Evolutionary conservation across 2,113 vertebrate genomes (phyloP).

Genomic region (Varanus komodoensis): DNA sequence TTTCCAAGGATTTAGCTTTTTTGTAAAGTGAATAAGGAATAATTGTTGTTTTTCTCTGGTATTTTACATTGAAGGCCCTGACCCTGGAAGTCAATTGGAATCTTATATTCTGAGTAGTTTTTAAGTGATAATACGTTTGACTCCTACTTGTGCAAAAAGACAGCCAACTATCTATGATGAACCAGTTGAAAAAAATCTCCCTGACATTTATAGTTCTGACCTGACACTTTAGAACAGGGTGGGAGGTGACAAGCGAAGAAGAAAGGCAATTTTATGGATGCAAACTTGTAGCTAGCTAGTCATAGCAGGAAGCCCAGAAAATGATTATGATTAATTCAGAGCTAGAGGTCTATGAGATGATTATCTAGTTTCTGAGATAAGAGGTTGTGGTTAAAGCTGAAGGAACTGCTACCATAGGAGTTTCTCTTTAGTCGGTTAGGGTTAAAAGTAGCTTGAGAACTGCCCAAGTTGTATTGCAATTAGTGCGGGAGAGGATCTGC

Average conservation of each 20-base stretch:
- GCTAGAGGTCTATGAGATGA: background rate
- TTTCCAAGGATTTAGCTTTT: background rate
- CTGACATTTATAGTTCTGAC: conserved; percentile 53
- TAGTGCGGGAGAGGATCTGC: background rate
- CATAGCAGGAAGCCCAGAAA: conserved; percentile 25
- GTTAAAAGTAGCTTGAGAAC: background rate
- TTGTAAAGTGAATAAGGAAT: background rate
- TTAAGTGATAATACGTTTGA: background rate
- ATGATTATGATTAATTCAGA: conserved; percentile 7
- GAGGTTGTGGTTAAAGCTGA: conserved; percentile 18
- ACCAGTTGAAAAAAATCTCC: conserved; percentile 44
- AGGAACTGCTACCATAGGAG: background rate
- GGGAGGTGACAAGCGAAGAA: conserved; percentile 67
- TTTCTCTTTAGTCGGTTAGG: conserved; percentile 13
- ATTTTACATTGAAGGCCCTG: background rate
- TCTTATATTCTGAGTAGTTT: background rate
- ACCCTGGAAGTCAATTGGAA: rapidly evolving
- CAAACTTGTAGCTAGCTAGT: background rate
- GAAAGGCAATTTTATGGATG: conserved; percentile 45
- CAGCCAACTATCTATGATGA: background rate
- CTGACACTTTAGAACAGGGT: conserved; percentile 51
- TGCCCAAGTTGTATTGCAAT: background rate
- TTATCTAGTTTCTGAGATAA: conserved; percentile 13
- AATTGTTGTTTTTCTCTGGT: background rate
- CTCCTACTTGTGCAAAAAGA: background rate